phyloP scores from a whole-genome alignment of 2,797 vertebrate species.

The Chaetophractus vellerosus region DNA sequence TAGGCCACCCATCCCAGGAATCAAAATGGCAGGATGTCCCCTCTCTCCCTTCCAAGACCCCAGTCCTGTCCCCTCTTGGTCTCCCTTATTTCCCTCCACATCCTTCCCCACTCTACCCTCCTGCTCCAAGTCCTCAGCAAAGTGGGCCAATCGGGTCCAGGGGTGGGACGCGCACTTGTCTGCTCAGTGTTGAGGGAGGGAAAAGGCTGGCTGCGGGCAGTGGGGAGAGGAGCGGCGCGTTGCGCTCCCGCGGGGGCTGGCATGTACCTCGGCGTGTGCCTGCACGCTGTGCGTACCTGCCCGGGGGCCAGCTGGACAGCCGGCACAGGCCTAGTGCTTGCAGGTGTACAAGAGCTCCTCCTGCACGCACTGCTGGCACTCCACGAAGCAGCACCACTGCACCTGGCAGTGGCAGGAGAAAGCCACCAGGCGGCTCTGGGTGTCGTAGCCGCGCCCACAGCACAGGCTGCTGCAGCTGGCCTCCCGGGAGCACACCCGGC shows the following conservation, averaged over 20 bases:
- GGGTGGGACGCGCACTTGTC: not conserved
- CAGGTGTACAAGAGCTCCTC: constrained; percentile 98
- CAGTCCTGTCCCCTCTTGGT: not conserved
- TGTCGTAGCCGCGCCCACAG: constrained; percentile 98
- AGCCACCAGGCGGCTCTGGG: constrained; percentile 95
- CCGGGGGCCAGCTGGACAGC: not conserved
- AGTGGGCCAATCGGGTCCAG: not conserved
- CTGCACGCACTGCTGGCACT: constrained; percentile 97
- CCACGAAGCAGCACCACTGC: constrained; percentile 99
- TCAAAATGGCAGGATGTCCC: not conserved
- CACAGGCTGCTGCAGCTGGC: constrained; percentile 97
- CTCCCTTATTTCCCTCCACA: not conserved
- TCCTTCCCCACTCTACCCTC: not conserved
- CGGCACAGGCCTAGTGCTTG: constrained; percentile 91
- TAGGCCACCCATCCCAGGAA: not conserved
- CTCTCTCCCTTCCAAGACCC: not conserved
- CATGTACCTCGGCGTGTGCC: accelerated
- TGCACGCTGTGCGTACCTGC: accelerated
- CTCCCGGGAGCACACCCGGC: constrained; percentile 95
- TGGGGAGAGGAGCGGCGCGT: not conserved
- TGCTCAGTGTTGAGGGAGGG: not conserved
- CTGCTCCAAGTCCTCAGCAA: constrained; percentile 20
- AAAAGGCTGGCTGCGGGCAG: not conserved
- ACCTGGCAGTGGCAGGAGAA: constrained; percentile 99
- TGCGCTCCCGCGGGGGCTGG: accelerated